Base-by-base conservation (phyloP, 2,888 invertebrate genomes). In the Chrysina gloriosa region DNA sequence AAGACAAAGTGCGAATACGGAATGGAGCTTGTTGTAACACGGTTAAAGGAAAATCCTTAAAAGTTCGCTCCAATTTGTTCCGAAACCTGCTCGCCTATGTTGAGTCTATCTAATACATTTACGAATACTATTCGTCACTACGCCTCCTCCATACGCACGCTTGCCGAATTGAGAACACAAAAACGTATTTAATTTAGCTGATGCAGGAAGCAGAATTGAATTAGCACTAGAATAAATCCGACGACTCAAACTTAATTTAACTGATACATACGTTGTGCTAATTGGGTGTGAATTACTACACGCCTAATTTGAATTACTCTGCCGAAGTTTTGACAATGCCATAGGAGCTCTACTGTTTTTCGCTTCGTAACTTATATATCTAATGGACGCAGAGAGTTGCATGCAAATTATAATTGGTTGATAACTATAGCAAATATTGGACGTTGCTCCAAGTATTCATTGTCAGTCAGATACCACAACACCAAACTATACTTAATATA, bases 151-250 rank as follows among this genome's bases (percentile, higher is more conserved):
- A 42, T 42, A 45, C 42, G 23, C 48, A n/a, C 42, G 27, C 36
- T 61, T 39, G 25, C 25, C 39, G 58, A 61, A 61, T 42, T 42
- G 58, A 42, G 58, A 61, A 61, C 58, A 50, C 65, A 68, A 68
- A 68, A 68, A 68, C 64, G 54, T 47, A 36, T 68, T 68, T 61
- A 68, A 68, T 68, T 68, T 65, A 61, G 58, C 56, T 68, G 68
- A 65, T 54, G 64, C 68, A 68, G 64, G 39, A 65, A 68, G 47
- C 36, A 50, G 58, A 65, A 65, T 68, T 67, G 36, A 61, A 67
- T 68, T 61, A 52, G 31, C 34, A 7, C 45, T 50, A 42, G 61
- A 69, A 65, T 65, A 65, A 69, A 65, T 65, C 65, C 48, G 47
- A 27, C 45, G 34, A 31, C 63, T 64, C 61, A 65, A 69, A 69